phyloP scores from a whole-genome alignment of 2,888 invertebrate species.

The Tolmerus cingulatus region DNA sequence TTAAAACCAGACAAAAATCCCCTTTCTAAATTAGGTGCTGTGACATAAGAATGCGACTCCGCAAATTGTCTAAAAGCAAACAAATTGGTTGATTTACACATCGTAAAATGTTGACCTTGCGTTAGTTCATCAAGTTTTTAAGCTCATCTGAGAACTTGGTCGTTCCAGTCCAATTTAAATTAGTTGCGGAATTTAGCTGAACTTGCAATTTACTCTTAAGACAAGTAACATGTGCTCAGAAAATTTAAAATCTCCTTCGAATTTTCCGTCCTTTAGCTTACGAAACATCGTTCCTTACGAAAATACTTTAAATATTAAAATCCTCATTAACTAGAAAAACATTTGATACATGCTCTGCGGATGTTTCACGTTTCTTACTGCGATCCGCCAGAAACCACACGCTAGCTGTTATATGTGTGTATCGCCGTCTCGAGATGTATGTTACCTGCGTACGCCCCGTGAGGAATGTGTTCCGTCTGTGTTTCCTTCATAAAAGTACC shows the following conservation, averaged over 20 bases:
- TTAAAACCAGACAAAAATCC: not conserved
- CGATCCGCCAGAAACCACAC: not conserved
- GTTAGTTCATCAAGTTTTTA: not conserved
- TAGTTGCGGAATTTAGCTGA: not conserved
- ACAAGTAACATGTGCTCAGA: not conserved
- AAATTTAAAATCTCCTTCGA: not conserved
- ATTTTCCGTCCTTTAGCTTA: not conserved
- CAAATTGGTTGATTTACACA: not conserved
- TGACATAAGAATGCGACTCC: not conserved
- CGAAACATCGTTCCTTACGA: not conserved
- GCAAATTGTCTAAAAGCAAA: not conserved
- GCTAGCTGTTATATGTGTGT: not conserved
- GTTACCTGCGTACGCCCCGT: not conserved
- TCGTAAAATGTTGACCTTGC: not conserved
- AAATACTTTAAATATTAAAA: not conserved
- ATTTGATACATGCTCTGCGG: not conserved
- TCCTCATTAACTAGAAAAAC: not conserved
- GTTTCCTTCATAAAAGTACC: not conserved
- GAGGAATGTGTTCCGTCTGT: not conserved
- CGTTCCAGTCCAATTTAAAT: not conserved
- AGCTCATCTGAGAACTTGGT: not conserved
- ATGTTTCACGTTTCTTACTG: not conserved
- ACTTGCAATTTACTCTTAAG: not conserved
- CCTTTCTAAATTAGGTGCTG: not conserved
- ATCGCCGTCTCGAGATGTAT: not conserved